phyloP scores from a whole-genome alignment of 2,888 invertebrate genomes.

The Rhaphigaster nebulosa region DNA sequence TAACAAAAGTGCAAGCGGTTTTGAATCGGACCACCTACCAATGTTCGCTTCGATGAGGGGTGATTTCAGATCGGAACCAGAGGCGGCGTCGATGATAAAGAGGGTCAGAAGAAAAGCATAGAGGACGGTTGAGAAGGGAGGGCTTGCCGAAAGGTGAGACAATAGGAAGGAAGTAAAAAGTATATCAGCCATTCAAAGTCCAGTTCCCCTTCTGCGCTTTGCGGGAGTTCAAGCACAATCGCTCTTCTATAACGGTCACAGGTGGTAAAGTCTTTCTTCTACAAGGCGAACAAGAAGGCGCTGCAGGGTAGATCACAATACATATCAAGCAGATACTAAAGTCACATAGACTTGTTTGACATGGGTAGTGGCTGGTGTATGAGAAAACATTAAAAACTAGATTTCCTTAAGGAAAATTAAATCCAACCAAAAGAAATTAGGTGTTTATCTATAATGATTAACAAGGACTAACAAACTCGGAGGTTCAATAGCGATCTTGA shows the following conservation, averaged over 20 bases:
- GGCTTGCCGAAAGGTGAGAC: constrained; percentile 10
- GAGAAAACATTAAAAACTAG: background rate
- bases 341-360: background rate
- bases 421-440: background rate
- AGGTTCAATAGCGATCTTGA: too few species aligned
- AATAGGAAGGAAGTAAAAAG: constrained; percentile 48
- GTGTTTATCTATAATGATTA: too few species aligned
- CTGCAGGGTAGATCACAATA: constrained; percentile 10
- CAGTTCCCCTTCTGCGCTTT: constrained; percentile 26
- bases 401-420: background rate
- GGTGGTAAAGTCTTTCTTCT: constrained; percentile 17
- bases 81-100: constrained; percentile 26
- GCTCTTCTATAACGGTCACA: constrained; percentile 26
- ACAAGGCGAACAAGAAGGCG: background rate
- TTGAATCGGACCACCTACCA: constrained; percentile 47
- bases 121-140: constrained; percentile 49
- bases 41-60: constrained; percentile 36
- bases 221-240: constrained; percentile 46
- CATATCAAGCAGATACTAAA: background rate
- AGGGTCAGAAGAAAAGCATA: constrained; percentile 19
- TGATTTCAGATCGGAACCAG: constrained; percentile 35
- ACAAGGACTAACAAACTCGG: too few species aligned
- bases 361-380: background rate
- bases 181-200: constrained; percentile 39
- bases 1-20: constrained; percentile 41